Evolutionary conservation across 2,113 vertebrate genomes (phyloP).

Genomic region (Dolichotis patagonum): DNA sequence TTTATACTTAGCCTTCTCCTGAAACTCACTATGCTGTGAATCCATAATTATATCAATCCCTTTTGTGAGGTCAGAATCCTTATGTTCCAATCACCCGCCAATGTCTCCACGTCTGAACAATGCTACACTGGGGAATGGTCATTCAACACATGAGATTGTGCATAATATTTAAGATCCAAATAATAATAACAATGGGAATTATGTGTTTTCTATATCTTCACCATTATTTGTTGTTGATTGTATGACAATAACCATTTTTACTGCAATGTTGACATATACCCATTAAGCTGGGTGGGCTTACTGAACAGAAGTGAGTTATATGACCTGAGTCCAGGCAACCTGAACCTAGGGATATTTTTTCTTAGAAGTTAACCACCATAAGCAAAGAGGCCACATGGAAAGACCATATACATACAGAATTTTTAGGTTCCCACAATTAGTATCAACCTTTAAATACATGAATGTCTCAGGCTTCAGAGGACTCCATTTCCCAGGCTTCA

Average conservation of each 20-base stretch:
- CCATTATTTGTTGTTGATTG: background rate
- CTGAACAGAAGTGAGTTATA: background rate
- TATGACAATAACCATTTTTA: background rate
- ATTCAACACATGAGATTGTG: background rate
- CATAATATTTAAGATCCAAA: background rate
- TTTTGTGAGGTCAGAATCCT: background rate
- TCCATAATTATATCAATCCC: background rate
- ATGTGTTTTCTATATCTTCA: background rate
- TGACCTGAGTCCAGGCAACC: background rate
- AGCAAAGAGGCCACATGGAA: background rate
- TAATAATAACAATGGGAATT: background rate
- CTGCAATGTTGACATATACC: background rate
- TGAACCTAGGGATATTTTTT: background rate
- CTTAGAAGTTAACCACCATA: background rate
- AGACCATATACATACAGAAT: background rate
- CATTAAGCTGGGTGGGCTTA: background rate
- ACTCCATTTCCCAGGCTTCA: background rate
- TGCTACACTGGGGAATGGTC: background rate
- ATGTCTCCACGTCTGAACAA: background rate
- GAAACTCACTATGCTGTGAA: background rate
- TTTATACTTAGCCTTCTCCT: background rate
- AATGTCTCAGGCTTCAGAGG: background rate
- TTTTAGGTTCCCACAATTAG: background rate
- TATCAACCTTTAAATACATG: background rate
- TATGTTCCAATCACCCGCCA: background rate